Conservation (phyloP, 2,888 invertebrate genomes). For the Camptogramma bilineatum region DNA sequence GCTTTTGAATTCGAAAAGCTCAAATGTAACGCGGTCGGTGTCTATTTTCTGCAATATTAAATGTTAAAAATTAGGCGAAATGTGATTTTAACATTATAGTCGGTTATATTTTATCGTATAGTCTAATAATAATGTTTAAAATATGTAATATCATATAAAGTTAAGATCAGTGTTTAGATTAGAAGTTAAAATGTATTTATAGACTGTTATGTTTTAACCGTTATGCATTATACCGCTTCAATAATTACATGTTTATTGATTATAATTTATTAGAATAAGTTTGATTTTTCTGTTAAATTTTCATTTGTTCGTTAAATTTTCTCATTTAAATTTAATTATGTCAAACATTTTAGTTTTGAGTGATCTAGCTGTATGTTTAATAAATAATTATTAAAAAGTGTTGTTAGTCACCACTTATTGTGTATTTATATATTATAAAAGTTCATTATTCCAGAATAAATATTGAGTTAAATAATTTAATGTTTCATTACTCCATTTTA, state of each 20-base stretch:
- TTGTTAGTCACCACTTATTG: constrained; percentile 73
- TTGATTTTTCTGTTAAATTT: neutral
- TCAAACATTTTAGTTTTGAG: constrained; percentile 6
- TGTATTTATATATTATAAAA: constrained; percentile 77
- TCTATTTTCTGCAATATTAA: constrained; percentile 79
- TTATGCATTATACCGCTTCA: constrained; percentile 21
- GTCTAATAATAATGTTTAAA: constrained; percentile 72
- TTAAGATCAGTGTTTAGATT: constrained; percentile 79
- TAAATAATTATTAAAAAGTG: constrained; percentile 58
- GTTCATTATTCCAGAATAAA: constrained; percentile 82
- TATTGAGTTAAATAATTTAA: constrained; percentile 71
- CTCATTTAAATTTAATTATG: constrained; percentile 16
- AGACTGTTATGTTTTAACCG: constrained; percentile 59
- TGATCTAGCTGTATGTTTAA: constrained; percentile 37
- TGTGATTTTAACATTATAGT: constrained; percentile 84
- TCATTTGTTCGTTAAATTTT: constrained; percentile 8
- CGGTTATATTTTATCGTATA: constrained; percentile 79
- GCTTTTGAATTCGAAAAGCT: constrained; percentile 50
- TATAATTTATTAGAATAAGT: no score
- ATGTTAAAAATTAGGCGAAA: constrained; percentile 81
- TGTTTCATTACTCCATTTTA: constrained; percentile 27
- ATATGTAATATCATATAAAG: constrained; percentile 75
- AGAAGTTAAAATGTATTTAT: constrained; percentile 73
- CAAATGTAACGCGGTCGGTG: constrained; percentile 61
- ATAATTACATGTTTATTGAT: constrained; percentile 10